phyloP scores from a whole-genome alignment of 2,797 vertebrate species.

The Trachops cirrhosus region DNA sequence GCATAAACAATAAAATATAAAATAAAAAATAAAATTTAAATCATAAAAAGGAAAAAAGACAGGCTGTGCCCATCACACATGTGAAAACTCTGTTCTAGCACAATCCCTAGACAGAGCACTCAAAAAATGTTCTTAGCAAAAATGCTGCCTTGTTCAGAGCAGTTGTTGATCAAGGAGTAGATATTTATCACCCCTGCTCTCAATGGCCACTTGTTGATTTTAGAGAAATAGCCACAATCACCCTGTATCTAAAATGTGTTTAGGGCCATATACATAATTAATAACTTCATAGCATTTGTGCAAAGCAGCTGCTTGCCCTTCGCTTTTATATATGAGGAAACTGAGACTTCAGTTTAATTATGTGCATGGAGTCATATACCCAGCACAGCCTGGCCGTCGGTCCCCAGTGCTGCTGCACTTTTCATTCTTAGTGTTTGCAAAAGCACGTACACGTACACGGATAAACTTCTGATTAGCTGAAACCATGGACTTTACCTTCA shows the following conservation, averaged over 20 bases:
- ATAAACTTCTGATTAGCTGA: neutral
- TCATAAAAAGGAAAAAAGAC: neutral
- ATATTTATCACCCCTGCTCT: neutral
- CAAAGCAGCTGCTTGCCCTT: neutral
- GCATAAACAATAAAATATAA: too few relatives aligned
- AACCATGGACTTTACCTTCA: neutral
- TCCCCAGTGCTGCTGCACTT: rapidly evolving
- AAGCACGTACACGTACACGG: too few relatives aligned
- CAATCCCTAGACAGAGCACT: neutral
- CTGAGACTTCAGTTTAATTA: neutral
- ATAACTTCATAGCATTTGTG: neutral
- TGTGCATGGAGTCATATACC: rapidly evolving
- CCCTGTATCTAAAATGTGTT: neutral
- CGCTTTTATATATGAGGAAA: neutral
- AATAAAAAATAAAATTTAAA: too few relatives aligned
- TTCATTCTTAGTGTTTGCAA: neutral
- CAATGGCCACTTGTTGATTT: neutral
- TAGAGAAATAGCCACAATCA: neutral
- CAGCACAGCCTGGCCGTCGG: too few relatives aligned
- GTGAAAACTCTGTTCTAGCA: neutral
- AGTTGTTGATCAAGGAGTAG: too few relatives aligned
- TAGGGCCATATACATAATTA: neutral
- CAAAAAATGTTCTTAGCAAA: neutral
- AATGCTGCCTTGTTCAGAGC: rapidly evolving
- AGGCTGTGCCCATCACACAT: neutral